Base-by-base conservation (phyloP, 2,888 invertebrate species). In the Drosophila phalerata region DNA sequence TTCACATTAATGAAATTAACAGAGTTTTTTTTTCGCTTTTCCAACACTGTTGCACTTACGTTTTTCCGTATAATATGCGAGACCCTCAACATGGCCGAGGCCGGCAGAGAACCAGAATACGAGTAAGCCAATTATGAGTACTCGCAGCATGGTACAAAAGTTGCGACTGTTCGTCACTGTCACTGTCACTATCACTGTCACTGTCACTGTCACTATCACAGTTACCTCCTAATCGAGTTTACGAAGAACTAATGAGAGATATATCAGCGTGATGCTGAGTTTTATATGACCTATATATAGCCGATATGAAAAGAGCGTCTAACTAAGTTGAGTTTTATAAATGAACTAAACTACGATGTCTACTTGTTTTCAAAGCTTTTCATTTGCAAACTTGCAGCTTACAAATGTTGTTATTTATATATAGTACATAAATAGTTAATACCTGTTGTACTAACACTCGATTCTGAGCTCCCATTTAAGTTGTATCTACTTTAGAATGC, bases 31-130 rank as follows among this genome's bases (percentile, higher is more conserved):
- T 37, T 37, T 10, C 38, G 42, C 48, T 56, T 55, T 63, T 63
- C 45, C 43, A 13, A 17, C 40, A 9, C n/a, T n/a, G 42, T 42
- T 62, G 60, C 65, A 81, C 88, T 85, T 75, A 88, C 88, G 89
- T 53, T 88, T 88, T 70, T 84, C 83, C 52, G 77, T 85, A 45
- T 78, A 77, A 47, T 61, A 88, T 25, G 38, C 73, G 37, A 74
- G 73, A 30, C 77, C 43, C 28, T 73, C 45, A 17, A 73, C 76
- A 32, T 63, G 47, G 17, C 25, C 53, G 47, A 64, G 42, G 10
- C 42, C 53, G 17, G 19, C 15, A 51, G 57, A 57, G 38, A 60
- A 15, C 38, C 61, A 53, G 62, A 69, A 22, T 34, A 22, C 32
- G 43, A 32, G 48, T 62, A 79, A 70, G 37, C 72, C 70, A 79